These are phyloP conservation scores for Drosophila dives DNA, from an alignment of 2,888 invertebrate species.

Conservation along the genomic window DNA sequence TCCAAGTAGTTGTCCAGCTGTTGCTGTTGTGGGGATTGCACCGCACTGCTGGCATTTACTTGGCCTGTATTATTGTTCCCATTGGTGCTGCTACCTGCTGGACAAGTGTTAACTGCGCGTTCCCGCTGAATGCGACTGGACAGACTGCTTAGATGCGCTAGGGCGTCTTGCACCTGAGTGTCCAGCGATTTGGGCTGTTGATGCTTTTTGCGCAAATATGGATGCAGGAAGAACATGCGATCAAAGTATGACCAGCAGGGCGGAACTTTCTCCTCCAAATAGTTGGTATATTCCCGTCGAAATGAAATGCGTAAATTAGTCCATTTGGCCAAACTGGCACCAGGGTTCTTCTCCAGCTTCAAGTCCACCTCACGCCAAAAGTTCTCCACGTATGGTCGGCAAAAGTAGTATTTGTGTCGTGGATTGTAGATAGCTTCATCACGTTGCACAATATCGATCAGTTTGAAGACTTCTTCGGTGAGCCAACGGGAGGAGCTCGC, in stretches of 20 bases:
- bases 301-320: slow-evolving; percentile 83
- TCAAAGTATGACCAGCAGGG: slow-evolving; percentile 84
- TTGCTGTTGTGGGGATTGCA: slow-evolving; percentile 59
- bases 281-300: slow-evolving; percentile 83
- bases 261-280: slow-evolving; percentile 81
- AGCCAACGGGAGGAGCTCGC: slow-evolving; percentile 81
- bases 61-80: slow-evolving; percentile 28
- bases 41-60: slow-evolving; percentile 27
- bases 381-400: slow-evolving; percentile 84
- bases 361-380: slow-evolving; percentile 84
- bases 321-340: slow-evolving; percentile 84
- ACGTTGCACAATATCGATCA: slow-evolving; percentile 83
- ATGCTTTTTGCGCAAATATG: slow-evolving; percentile 83
- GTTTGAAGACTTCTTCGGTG: slow-evolving; percentile 82
- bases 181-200: slow-evolving; percentile 81
- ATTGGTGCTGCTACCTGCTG: slow-evolving; percentile 47
- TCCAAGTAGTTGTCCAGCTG: slow-evolving; percentile 81
- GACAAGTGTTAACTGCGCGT: slow-evolving; percentile 65
- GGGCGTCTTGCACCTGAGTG: slow-evolving; percentile 82
- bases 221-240: slow-evolving; percentile 83
- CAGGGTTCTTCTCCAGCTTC: slow-evolving; percentile 83
- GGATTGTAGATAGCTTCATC: slow-evolving; percentile 84
- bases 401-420: slow-evolving; percentile 83
- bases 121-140: slow-evolving; percentile 81
- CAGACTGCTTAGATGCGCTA: slow-evolving; percentile 80